Evolutionary conservation across 2,113 vertebrate genomes (phyloP).

Genomic region (Odocoileus hemionus): DNA sequence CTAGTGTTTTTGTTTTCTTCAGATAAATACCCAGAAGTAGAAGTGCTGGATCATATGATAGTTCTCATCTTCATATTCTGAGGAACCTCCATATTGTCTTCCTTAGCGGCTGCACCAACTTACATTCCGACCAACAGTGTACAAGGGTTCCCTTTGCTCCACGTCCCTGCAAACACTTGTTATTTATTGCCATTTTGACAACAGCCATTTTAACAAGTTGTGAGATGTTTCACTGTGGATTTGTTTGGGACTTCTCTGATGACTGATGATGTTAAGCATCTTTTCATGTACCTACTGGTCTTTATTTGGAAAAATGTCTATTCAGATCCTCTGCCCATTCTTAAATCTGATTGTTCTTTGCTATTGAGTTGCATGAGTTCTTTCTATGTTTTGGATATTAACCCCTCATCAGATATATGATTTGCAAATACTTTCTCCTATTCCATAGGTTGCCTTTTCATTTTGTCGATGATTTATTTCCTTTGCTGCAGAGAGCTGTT

Average conservation of each 20-base stretch:
- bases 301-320: neutral
- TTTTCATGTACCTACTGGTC: neutral
- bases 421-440: neutral
- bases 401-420: neutral
- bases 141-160: neutral
- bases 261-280: neutral
- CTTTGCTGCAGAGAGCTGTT: neutral
- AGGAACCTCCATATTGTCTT: neutral
- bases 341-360: neutral
- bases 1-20: neutral
- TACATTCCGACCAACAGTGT: neutral
- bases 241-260: neutral
- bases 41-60: neutral
- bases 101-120: neutral
- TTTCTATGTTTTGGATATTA: neutral
- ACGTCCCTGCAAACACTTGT: neutral
- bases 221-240: neutral
- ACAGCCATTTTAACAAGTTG: neutral
- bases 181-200: neutral
- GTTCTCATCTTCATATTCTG: neutral
- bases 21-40: neutral
- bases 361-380: neutral
- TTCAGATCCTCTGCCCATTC: neutral
- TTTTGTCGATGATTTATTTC: neutral
- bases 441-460: neutral